phyloP scores from a whole-genome alignment of 2,113 vertebrate genomes.

The Stercorarius parasiticus region DNA sequence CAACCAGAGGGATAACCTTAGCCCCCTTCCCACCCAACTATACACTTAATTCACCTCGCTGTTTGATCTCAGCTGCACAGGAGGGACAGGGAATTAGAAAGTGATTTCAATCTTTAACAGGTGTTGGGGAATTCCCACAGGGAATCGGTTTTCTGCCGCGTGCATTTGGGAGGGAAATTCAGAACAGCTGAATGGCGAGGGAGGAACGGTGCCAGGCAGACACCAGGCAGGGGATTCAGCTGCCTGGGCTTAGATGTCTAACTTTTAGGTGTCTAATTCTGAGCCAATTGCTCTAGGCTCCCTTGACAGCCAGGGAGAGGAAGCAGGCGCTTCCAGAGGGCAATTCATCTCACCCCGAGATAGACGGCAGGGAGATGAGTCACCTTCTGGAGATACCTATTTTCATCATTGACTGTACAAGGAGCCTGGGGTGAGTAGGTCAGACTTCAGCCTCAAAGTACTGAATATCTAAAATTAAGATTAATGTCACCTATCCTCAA shows the following conservation, averaged over 20 bases:
- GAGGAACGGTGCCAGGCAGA: slow-evolving; percentile 16
- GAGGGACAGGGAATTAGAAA: neutral
- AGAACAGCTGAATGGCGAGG: neutral
- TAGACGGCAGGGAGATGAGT: neutral
- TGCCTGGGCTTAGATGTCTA: slow-evolving; percentile 15
- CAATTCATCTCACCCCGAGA: neutral
- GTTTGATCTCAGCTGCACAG: neutral
- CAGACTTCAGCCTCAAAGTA: neutral
- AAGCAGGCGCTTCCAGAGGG: slow-evolving; percentile 49
- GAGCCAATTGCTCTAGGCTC: slow-evolving; percentile 48
- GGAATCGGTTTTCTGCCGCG: neutral
- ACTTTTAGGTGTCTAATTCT: neutral
- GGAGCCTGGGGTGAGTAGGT: neutral
- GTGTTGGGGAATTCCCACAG: slow-evolving; percentile 5
- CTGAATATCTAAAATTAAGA: neutral
- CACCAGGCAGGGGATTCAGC: neutral
- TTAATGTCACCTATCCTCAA: neutral
- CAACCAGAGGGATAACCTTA: neutral
- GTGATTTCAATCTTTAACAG: neutral
- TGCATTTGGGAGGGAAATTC: slow-evolving; percentile 4
- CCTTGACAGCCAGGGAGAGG: neutral
- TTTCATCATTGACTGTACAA: neutral
- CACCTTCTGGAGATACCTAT: neutral
- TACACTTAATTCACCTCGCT: neutral
- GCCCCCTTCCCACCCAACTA: neutral